These are phyloP conservation scores for Bhutanitis thaidina DNA, from an alignment of 2,888 invertebrate genomes.

Conservation along the genomic window DNA sequence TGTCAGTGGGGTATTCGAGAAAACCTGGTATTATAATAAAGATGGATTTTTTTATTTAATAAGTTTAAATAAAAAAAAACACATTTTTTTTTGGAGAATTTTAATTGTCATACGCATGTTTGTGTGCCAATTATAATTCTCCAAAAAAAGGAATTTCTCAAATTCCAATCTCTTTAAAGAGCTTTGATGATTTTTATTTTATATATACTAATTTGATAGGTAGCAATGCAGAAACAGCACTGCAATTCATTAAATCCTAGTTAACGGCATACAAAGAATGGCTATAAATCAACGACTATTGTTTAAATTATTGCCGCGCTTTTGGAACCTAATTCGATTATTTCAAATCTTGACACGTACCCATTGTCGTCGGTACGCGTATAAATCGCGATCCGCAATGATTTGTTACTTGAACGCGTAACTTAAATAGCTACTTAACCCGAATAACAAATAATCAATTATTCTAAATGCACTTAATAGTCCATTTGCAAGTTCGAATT, in stretches of 20 bases:
- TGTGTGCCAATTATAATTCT: too few relatives aligned
- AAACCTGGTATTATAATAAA: too few relatives aligned
- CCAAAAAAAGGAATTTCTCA: too few relatives aligned
- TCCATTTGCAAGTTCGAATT: too few relatives aligned
- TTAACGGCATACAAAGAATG: conserved; percentile 17
- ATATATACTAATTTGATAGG: conserved; percentile 30
- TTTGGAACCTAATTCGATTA: conserved; percentile 17
- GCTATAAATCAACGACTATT: conserved; percentile 20
- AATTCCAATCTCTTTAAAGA: too few relatives aligned
- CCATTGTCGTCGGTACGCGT: conserved; percentile 13
- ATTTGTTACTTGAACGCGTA: conserved; percentile 6
- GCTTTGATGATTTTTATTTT: too few relatives aligned
- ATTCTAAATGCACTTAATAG: conserved; percentile 7
- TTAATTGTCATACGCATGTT: too few relatives aligned
- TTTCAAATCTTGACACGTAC: conserved; percentile 25
- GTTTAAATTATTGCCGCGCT: conserved; percentile 16
- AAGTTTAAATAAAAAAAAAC: too few relatives aligned
- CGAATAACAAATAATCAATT: conserved; percentile 10
- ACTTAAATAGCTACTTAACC: conserved; percentile 12
- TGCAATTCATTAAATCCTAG: conserved; percentile 23
- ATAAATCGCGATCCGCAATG: conserved; percentile 10
- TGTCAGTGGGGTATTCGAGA: too few relatives aligned
- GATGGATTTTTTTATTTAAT: too few relatives aligned
- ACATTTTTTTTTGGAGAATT: too few relatives aligned
- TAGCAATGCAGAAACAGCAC: conserved; percentile 31